Evolutionary conservation across 1,140 invertebrate species (phyloP), one percentile per base, ranked within the genome.

Genomic region (Leucophenga varia): DNA sequence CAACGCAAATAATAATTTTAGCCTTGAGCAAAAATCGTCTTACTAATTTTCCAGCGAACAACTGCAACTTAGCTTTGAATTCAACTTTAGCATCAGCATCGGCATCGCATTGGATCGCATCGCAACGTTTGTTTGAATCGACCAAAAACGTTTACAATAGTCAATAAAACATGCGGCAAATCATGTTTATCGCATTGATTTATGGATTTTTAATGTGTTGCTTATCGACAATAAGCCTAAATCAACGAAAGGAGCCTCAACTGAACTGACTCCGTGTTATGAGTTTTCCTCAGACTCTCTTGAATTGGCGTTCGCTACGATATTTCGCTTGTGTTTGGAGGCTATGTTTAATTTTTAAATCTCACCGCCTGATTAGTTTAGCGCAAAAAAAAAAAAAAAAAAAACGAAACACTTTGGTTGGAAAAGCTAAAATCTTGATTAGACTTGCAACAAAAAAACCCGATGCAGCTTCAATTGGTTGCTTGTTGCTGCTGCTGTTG

Each of bases 111-210:
- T n/a, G n/a, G n/a, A n/a, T n/a, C n/a, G n/a, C n/a, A n/a, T n/a
- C n/a, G n/a, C n/a, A n/a, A n/a, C n/a, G n/a, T n/a, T n/a, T n/a
- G n/a, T n/a, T n/a, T n/a, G n/a, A n/a, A n/a, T n/a, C n/a, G n/a
- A n/a, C n/a, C n/a, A n/a, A 22, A 31, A 20, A 21, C 21, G 19
- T 32, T 42, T 59, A 71, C 68, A 72, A 72, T 72, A 67, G 68
- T 68, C 68, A 72, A 72, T 72, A 72, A 72, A 72, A 71, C 68
- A 72, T 63, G 69, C 59, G 58, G 64, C 65, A 70, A 72, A 73
- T 73, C 70, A 73, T 73, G 70, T 70, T 73, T 73, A 73, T 73
- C 70, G 70, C 70, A 64, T 72, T 73, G 70, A 73, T 73, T 73
- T 73, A 73, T 73, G 70, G 60, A 72, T 72, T 73, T 73, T 73